phyloP scores from a whole-genome alignment of 2,797 vertebrate species.

The Eurystomus glaucurus region DNA sequence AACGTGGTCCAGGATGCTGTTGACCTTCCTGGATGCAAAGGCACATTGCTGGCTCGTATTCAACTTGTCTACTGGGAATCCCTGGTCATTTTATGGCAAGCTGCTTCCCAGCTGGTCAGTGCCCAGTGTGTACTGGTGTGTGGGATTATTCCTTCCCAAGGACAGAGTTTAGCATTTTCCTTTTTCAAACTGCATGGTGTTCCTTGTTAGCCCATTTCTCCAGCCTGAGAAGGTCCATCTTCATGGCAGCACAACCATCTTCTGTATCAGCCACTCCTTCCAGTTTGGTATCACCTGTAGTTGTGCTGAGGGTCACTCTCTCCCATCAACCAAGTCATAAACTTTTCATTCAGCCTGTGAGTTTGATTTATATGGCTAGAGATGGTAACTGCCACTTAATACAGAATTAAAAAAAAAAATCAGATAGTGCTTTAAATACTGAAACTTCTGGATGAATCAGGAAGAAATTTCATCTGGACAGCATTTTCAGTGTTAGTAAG shows the following conservation, averaged over 20 bases:
- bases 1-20: not conserved
- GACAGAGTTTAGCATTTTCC: not conserved
- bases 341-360: not conserved
- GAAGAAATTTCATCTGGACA: not conserved
- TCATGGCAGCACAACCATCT: not conserved
- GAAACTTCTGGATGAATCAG: not conserved
- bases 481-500: not conserved
- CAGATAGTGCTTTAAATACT: not conserved
- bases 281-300: not conserved
- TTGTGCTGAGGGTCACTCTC: not conserved
- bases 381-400: not conserved
- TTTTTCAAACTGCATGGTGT: not conserved
- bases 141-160: not conserved
- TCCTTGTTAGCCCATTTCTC: not conserved
- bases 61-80: not conserved
- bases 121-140: not conserved
- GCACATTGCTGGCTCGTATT: not conserved
- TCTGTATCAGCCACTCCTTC: not conserved
- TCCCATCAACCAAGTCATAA: not conserved
- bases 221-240: not conserved
- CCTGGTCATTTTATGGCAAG: not conserved
- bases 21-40: not conserved
- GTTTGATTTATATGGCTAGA: not conserved
- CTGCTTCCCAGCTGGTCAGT: not conserved
- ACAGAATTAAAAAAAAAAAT: not conserved